Evolutionary conservation across 2,888 invertebrate species (phyloP), one percentile per base, ranked within the genome.

Genomic region (Diarsia mendica): DNA sequence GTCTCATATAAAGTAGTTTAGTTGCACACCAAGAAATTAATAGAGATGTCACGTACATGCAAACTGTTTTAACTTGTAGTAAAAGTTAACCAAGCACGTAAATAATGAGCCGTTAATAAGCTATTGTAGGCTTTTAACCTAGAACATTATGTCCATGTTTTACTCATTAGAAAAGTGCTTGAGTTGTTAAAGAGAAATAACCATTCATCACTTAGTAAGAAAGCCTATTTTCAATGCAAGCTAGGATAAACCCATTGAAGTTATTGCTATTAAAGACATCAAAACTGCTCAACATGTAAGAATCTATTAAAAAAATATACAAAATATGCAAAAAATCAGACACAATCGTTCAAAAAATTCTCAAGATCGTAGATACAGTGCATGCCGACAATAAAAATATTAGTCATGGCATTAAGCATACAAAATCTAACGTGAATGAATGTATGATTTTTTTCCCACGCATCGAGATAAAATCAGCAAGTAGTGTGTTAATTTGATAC

Each of bases 391-490:
- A 82, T 85, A 77, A 80, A 83, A 72, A 63, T 61, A 84, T 85
- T 85, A 76, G 85, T 79, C 63, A 79, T 79, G 82, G 67, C 61
- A 68, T 67, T 72, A 77, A 78, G 55, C 66, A 76, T 77, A 77
- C 73, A 75, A 70, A 79, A 82, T 80, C 64, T n/a, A 55, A 66
- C 71, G n/a, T 46, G 48, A 48, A 82, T 1, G 58, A 79, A 76
- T 83, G 78, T 75, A 68, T 58, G 55, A 75, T 71, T 28, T 61
- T 76, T 64, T 86, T 87, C 87, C 75, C 87, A 87, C 85, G 81
- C 74, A 28, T 5, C 13, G 28, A n/a, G 76, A 82, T 84, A 80
- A 68, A 75, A 87, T 84, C 74, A 58, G 65, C 55, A 55, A 67
- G 58, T 64, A 83, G 76, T 70, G 72, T 80, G 75, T 73, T 77